Base-by-base conservation (phyloP, 53 echinoderm and acorn worm species). In the Echinarachnius parma region DNA sequence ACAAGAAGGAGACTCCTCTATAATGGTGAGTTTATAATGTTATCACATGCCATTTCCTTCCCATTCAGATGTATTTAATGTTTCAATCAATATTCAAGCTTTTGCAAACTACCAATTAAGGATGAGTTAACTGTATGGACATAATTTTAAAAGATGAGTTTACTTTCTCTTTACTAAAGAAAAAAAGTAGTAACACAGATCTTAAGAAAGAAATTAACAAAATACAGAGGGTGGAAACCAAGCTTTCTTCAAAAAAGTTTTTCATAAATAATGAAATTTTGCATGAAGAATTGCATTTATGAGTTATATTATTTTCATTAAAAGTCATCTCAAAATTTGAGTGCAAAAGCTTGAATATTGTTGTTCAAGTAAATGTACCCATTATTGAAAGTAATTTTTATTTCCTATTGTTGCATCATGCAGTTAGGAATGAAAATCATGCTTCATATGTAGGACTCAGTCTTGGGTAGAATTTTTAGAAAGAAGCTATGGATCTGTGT, bases 1-100 rank as follows among this genome's bases (percentile, higher is more conserved):
- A 80, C 86, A 98, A 98, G 78, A 98, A 98, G 77, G 98, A 98
- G 57, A 98, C 98, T 21, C 98, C 98, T 3, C 78, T 98, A 31
- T 90, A 81, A 93, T 84, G 69, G 81, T 87, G 37, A 81, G 87
- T 81, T 15, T 8, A 52, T n/a, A n/a, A n/a, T n/a, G n/a, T n/a
- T n/a, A n/a, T n/a, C n/a, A n/a, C n/a, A n/a, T n/a, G n/a, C n/a
- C n/a, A n/a, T n/a, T n/a, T n/a, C n/a, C n/a, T n/a, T n/a, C n/a
- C n/a, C n/a, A n/a, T n/a, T n/a, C n/a, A n/a, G n/a, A n/a, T n/a
- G n/a, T n/a, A n/a, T n/a, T n/a, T n/a, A n/a, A n/a, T n/a, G n/a
- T n/a, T n/a, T n/a, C n/a, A n/a, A n/a, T n/a, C n/a, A n/a, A n/a
- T n/a, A n/a, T n/a, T n/a, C n/a, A n/a, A n/a, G n/a, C n/a, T n/a